Base-by-base conservation (phyloP, 37 sponge, comb jelly and placozoan genomes). In the Hormiphora californensis region DNA sequence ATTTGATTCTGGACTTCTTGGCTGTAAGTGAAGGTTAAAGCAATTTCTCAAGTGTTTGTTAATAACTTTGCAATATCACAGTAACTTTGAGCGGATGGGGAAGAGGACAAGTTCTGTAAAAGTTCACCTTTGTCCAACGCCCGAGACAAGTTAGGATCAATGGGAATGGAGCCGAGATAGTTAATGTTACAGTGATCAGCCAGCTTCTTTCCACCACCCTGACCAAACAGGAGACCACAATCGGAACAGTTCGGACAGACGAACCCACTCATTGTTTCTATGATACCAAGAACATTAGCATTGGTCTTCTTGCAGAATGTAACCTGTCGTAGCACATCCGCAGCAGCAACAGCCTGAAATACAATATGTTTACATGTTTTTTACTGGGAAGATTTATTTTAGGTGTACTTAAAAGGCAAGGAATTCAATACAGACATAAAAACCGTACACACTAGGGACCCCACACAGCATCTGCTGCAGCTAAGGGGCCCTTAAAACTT, bases 201-300 rank as follows among this genome's bases (percentile, higher is more conserved):
- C 34, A 88, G 55, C 0, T 54, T 21, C 39, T 54, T 23, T 2
- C 88, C 69, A 17, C 88, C 88, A 15, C 69, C 88, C 28, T 67
- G 1, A 19, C 49, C 53, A 32, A 88, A 88, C 0, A 88, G 54
- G 62, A 68, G 51, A 4, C 73, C 46, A 34, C 88, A 88, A 31
- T 88, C 88, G 22, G 55, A 41, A 54, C 88, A 88, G 27, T 67
- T 34, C 34, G 88, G 88, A 68, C 88, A 88, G 35, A 88, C 69
- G 40, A 88, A 88, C 31, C 88, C 88, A 88, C 88, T 88, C 46
- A 88, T 54, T 32, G 67, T 88, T 54, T 88, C 88, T 7, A 88
- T 39, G 49, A 88, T 51, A 15, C 88, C 88, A 0, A 88, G 49
- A 27, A 88, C 38, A 35, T 67, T 67, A 15, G 69, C 73, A 7